Base-by-base conservation (phyloP, 2,888 invertebrate genomes). In the Tethea ocularis region DNA sequence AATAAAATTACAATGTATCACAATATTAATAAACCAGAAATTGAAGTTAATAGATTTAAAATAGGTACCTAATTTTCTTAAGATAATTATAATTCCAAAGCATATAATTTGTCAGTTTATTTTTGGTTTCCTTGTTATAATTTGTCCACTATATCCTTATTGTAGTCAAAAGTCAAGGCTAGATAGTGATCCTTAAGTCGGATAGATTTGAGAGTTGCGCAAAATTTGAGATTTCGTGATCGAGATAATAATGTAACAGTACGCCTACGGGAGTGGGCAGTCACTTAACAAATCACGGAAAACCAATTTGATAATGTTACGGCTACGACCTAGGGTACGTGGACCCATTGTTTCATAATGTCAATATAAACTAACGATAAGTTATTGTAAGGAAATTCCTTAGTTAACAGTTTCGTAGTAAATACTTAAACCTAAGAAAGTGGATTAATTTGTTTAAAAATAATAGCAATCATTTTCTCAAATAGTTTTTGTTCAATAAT, bases 211-310 rank as follows among this genome's bases (percentile, higher is more conserved):
- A 24, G 53, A 54, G 54, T 33, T 54, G 54, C 46, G 46, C 54
- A 33, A 54, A 54, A 33, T 33, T 33, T 54, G 5, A 17, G 54
- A 54, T 54, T 36, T 54, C 54, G 54, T 54, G 54, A 54, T 33
- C 22, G 33, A 33, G 54, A 54, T 54, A 54, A 54, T 33, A 33
- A 13, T 33, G 7, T 13, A 33, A 33, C 6, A 10, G 20, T 20
- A 17, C 46, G 46, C 46, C 46, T 46, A 46, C 46, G 46, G 41
- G 41, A 41, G 41, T 41, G 17, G 20, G 46, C 46, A 15, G n/a
- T n/a, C n/a, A 46, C 20, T 38, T 38, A 38, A 38, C 46, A 46
- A 46, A 46, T 46, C 46, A 46, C 46, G 46, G 46, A 46, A 46
- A 46, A 46, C 20, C 46, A 46, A 46, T 46, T 46, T 46, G 46